phyloP scores from a whole-genome alignment of 2,888 invertebrate species.

The Corbicula japonica region DNA sequence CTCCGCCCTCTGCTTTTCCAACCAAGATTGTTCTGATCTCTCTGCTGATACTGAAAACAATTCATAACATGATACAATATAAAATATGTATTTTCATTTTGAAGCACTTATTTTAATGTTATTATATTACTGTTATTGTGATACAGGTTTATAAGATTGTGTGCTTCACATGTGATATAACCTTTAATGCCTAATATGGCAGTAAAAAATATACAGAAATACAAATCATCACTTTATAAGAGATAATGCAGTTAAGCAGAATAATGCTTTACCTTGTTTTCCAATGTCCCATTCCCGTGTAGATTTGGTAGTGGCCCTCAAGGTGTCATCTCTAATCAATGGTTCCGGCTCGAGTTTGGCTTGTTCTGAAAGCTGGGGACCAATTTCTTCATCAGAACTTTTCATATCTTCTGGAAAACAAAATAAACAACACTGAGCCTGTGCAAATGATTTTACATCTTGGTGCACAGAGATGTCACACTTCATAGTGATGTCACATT shows the following conservation, averaged over 20 bases:
- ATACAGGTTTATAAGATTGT: neutral
- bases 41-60: slow-evolving; percentile 44
- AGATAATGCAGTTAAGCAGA: neutral
- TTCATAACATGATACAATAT: neutral
- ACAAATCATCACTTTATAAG: neutral
- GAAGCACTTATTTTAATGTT: neutral
- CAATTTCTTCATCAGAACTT: slow-evolving; percentile 63
- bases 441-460: neutral
- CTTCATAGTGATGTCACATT: neutral
- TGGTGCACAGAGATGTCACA: neutral
- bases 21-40: slow-evolving; percentile 70
- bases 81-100: too few relatives aligned
- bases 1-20: slow-evolving; percentile 74
- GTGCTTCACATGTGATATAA: neutral
- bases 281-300: slow-evolving; percentile 82
- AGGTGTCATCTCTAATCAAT: slow-evolving; percentile 64
- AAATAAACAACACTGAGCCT: neutral
- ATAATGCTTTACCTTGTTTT: slow-evolving; percentile 71
- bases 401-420: slow-evolving; percentile 26
- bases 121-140: neutral
- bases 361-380: slow-evolving; percentile 60
- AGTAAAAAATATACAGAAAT: neutral
- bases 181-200: neutral
- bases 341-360: slow-evolving; percentile 64
- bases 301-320: slow-evolving; percentile 30